Evolutionary conservation across 1,140 invertebrate genomes (phyloP), one percentile per base, ranked within the genome.

Genomic region (Rhyacophila brunnea): DNA sequence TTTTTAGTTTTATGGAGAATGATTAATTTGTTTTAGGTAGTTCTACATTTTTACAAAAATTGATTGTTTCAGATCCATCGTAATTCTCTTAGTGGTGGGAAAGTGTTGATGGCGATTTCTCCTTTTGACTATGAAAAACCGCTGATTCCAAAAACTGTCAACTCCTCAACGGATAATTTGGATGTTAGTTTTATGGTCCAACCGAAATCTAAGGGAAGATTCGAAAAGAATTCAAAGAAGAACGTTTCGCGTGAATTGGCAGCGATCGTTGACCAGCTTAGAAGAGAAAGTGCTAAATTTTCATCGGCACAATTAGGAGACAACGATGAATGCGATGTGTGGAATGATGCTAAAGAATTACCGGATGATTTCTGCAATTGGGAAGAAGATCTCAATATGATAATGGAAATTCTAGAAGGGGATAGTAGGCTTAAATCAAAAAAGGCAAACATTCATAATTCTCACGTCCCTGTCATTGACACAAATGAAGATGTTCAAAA

Each of bases 11-110:
- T n/a, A n/a, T n/a, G n/a, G n/a, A n/a, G n/a, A n/a, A n/a, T n/a
- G n/a, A n/a, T n/a, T n/a, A n/a, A n/a, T n/a, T n/a, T n/a, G n/a
- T n/a, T n/a, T n/a, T n/a, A n/a, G n/a, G n/a, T n/a, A n/a, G n/a
- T n/a, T n/a, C n/a, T n/a, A n/a, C n/a, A n/a, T n/a, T n/a, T n/a
- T n/a, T n/a, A n/a, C n/a, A 44, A 32, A 7, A 44, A 20, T 6
- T 19, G 17, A 23, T 19, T 55, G 15, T 60, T 60, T 13, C 45
- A 60, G 58, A 20, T 60, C 36, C 49, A 60, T 36, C 20, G 58
- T 15, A 52, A 53, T 9, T 34, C 28, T 35, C 52, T 60, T 6
- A 60, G 58, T 17, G 58, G 58, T 2, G 58, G 58, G 1, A 52
- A 60, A 11, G 20, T 52, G 6, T 19, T 52, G 32, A 47, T 40